Percentiles rank a stretch among this genome's conserved stretches.
phyloP scores from a whole-genome alignment of 2,888 invertebrate species.

The Dyspetes luteomarginatus region DNA sequence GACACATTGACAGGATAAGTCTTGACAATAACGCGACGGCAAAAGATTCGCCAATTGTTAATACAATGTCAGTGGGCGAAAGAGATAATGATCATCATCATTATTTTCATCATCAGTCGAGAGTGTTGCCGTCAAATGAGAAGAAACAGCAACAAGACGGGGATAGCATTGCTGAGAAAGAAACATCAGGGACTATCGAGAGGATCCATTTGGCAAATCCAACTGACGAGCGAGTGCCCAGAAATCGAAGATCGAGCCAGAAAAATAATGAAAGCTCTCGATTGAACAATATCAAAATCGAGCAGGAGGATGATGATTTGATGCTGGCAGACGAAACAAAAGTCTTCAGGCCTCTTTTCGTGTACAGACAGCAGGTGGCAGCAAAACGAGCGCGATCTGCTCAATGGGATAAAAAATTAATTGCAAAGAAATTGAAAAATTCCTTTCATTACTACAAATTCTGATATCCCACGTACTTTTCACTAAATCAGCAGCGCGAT shows the following conservation, averaged over 20 bases:
- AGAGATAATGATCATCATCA: conserved; percentile 12
- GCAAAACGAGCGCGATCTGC: conserved; percentile 66
- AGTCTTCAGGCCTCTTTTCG: conserved; percentile 79
- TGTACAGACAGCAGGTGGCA: conserved; percentile 75
- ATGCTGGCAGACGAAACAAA: conserved; percentile 74
- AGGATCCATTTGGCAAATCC: conserved; percentile 29
- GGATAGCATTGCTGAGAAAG: too few species aligned
- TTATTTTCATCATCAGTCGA: too few species aligned
- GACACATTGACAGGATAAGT: conserved; percentile 66
- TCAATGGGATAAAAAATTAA: conserved; percentile 2
- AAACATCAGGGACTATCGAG: conserved; percentile 26
- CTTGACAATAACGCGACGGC: not conserved
- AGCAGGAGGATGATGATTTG: conserved; percentile 36
- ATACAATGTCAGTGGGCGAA: too few species aligned
- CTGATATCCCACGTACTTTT: too few species aligned
- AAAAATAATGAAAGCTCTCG: too few species aligned
- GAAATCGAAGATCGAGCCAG: conserved; percentile 23
- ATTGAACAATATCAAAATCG: too few species aligned
- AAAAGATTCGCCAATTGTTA: too few species aligned
- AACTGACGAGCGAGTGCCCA: not conserved
- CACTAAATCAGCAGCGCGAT: too few species aligned
- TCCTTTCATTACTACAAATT: not conserved
- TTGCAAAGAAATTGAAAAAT: not conserved
- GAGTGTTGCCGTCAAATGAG: not conserved
- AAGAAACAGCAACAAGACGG: too few species aligned